Evolutionary conservation across 2,797 vertebrate genomes (phyloP).

Genomic region (Dermochelys coriacea): DNA sequence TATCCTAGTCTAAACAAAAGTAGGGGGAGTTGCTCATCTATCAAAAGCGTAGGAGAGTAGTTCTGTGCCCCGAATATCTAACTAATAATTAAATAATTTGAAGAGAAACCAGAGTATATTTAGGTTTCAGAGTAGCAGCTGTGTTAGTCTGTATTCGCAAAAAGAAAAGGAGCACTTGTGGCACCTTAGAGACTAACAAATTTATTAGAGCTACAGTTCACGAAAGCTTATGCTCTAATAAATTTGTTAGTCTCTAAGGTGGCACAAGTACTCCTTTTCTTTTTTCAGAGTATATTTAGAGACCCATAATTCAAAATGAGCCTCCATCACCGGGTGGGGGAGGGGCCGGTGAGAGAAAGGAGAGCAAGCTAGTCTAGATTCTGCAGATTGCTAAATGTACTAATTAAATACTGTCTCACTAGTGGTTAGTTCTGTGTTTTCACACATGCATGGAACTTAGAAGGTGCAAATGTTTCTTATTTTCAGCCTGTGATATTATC

Average conservation of each 20-base stretch:
- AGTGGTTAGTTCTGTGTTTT: slow-evolving; percentile 13
- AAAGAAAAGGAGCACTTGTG: no score
- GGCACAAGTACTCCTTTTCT: no score
- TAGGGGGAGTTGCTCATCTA: neutral
- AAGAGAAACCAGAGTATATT: no score
- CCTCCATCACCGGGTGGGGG: no score
- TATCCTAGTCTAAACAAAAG: neutral
- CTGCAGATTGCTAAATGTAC: neutral
- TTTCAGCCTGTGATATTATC: neutral
- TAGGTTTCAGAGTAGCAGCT: no score
- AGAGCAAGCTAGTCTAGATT: neutral
- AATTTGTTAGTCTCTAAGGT: no score
- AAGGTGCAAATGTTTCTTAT: slow-evolving; percentile 44
- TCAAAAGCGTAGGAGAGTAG: neutral
- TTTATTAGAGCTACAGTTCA: no score
- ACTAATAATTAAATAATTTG: neutral
- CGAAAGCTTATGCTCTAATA: no score
- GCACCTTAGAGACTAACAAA: no score
- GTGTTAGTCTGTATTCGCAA: no score
- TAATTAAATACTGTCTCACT: slow-evolving; percentile 42
- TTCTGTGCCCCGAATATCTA: slow-evolving; percentile 22
- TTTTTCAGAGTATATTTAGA: no score
- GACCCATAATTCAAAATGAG: slow-evolving; percentile 18
- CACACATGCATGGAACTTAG: neutral
- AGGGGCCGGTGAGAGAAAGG: neutral